These are phyloP conservation scores for Clepsis dumicolana DNA, from an alignment of 2,888 invertebrate species.

Conservation along the genomic window DNA sequence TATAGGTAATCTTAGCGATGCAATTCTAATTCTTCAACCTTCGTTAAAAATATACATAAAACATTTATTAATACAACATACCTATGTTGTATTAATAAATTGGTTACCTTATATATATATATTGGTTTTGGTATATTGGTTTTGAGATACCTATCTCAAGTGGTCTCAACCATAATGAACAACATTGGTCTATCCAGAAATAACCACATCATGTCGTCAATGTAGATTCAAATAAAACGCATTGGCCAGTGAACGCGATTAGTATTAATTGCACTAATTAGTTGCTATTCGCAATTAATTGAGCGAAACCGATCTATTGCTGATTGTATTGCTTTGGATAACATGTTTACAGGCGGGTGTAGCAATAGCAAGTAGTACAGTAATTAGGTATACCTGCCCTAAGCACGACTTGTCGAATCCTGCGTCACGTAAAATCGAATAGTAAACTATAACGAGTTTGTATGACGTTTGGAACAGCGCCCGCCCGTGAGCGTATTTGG, in stretches of 20 bases:
- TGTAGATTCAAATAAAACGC: slow-evolving; percentile 18
- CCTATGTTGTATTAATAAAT: too few relatives aligned
- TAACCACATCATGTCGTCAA: slow-evolving; percentile 20
- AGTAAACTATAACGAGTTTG: too few relatives aligned
- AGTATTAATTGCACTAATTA: slow-evolving; percentile 63
- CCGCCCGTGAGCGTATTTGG: too few relatives aligned
- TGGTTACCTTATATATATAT: too few relatives aligned
- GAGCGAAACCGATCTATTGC: slow-evolving; percentile 47
- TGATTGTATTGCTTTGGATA: neutral
- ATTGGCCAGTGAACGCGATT: slow-evolving; percentile 4
- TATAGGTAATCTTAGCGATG: too few relatives aligned
- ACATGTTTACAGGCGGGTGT: neutral
- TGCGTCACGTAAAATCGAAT: too few relatives aligned
- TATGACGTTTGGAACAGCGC: too few relatives aligned
- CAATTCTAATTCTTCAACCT: neutral
- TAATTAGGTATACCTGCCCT: too few relatives aligned
- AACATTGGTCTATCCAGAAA: slow-evolving; percentile 15
- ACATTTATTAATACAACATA: too few relatives aligned
- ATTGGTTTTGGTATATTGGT: too few relatives aligned
- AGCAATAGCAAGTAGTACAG: neutral
- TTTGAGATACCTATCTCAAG: slow-evolving; percentile 11
- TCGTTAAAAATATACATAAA: slow-evolving; percentile 1
- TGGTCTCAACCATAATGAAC: slow-evolving; percentile 16
- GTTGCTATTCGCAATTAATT: slow-evolving; percentile 52
- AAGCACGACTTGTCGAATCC: too few relatives aligned